Percentiles rank a stretch among this genome's conserved stretches.
These are phyloP conservation scores for Torymus aiolomorphi DNA, from an alignment of 2,888 invertebrate species.

Conservation along the genomic window DNA sequence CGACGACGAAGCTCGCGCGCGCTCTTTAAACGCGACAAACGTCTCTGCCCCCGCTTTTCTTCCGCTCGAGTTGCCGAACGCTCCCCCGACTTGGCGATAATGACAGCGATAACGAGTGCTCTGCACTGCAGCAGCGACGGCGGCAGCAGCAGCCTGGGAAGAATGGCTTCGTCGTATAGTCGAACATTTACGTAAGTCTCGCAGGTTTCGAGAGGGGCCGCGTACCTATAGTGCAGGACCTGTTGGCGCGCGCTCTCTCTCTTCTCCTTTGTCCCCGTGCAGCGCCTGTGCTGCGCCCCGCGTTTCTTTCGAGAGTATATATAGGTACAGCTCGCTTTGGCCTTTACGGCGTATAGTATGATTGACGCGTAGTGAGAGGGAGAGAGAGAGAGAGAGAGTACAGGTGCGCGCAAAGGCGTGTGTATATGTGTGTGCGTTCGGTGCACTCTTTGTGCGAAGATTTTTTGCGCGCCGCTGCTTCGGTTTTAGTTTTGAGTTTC, in stretches of 20 bases:
- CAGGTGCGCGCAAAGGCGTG: too few relatives aligned
- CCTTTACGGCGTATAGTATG: too few relatives aligned
- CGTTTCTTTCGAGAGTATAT: neutral
- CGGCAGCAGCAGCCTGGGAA: neutral
- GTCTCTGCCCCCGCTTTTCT: slow-evolving; percentile 12
- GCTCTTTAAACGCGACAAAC: slow-evolving; percentile 45
- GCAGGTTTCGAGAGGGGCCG: neutral
- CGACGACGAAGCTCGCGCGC: neutral
- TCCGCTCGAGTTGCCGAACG: slow-evolving; percentile 40
- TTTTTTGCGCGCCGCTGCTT: too few relatives aligned
- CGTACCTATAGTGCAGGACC: neutral
- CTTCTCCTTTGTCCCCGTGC: neutral
- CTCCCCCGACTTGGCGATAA: slow-evolving; percentile 44
- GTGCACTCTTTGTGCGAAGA: too few relatives aligned
- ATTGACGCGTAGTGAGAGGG: too few relatives aligned
- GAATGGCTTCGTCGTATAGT: slow-evolving; percentile 29
- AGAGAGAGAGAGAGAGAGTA: too few relatives aligned
- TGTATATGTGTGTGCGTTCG: too few relatives aligned
- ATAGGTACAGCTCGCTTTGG: too few relatives aligned
- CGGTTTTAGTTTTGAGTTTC: too few relatives aligned
- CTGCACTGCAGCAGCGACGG: neutral
- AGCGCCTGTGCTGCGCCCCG: neutral
- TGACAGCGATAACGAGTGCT: slow-evolving; percentile 56
- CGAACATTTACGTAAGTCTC: slow-evolving; percentile 27
- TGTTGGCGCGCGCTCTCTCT: neutral